Percentiles rank a stretch among this genome's conserved stretches.
Evolutionary conservation across 2,888 invertebrate genomes (phyloP).

Genomic region (Drosophila neonasuta): DNA sequence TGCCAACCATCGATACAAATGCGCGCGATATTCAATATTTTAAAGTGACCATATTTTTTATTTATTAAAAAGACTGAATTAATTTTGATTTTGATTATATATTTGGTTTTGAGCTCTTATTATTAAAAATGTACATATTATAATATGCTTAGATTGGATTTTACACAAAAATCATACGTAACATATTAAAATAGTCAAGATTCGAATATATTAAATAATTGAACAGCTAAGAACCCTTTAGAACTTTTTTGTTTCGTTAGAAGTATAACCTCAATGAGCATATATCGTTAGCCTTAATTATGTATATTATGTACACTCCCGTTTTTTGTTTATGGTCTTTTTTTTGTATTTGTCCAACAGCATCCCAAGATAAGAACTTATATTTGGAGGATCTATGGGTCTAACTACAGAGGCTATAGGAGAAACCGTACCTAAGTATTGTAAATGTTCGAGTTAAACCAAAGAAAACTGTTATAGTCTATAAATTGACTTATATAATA

Average conservation of each 20-base stretch:
- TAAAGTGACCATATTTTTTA: neutral
- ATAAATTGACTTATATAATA: conserved; percentile 61
- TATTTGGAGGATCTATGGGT: conserved; percentile 21
- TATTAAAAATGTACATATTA: conserved; percentile 51
- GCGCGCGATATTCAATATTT: neutral
- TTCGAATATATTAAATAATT: conserved; percentile 36
- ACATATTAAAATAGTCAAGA: conserved; percentile 32
- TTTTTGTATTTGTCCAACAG: conserved; percentile 4
- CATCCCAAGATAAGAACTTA: conserved; percentile 16
- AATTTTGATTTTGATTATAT: conserved; percentile 37
- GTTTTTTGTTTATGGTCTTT: neutral
- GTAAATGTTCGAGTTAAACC: conserved; percentile 18
- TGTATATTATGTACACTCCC: conserved; percentile 56
- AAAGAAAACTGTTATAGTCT: conserved; percentile 32
- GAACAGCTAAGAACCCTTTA: conserved; percentile 53
- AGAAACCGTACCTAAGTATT: conserved; percentile 12
- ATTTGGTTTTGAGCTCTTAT: conserved; percentile 49
- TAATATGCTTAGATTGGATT: conserved; percentile 40
- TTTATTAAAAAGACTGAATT: neutral
- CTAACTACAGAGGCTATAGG: conserved; percentile 46
- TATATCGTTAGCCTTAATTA: conserved; percentile 60
- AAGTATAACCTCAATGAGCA: conserved; percentile 75
- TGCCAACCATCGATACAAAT: neutral
- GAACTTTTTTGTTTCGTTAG: conserved; percentile 52
- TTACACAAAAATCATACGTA: conserved; percentile 34